Percentiles rank a stretch among this genome's conserved stretches.
Conservation (phyloP, 1,140 invertebrate genomes). For the Himalopsyche phryganea region DNA sequence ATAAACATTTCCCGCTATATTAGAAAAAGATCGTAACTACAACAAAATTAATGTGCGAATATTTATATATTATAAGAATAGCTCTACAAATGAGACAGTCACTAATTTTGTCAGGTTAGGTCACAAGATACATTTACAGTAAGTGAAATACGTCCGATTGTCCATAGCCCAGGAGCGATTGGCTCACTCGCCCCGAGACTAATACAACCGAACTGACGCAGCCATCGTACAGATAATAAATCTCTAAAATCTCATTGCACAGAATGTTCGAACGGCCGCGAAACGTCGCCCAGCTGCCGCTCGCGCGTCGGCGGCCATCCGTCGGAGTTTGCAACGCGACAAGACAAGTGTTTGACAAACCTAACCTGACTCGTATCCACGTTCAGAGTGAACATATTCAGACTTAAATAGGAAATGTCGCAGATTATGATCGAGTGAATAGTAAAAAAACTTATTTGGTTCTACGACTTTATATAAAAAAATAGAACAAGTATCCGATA, state of each 20-base stretch:
- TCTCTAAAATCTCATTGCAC: slow-evolving; percentile 19
- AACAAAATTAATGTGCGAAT: slow-evolving; percentile 34
- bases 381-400: slow-evolving; percentile 22
- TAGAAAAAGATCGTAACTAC: slow-evolving; percentile 34
- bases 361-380: slow-evolving; percentile 32
- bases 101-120: slow-evolving; percentile 34
- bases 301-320: too few species aligned
- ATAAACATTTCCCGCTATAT: slow-evolving; percentile 26
- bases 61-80: slow-evolving; percentile 34
- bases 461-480: slow-evolving; percentile 34
- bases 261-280: neutral
- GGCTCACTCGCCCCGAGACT: slow-evolving; percentile 31
- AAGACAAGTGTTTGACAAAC: too few species aligned
- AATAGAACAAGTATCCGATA: slow-evolving; percentile 35
- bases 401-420: slow-evolving; percentile 34
- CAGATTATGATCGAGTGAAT: slow-evolving; percentile 33
- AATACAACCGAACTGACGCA: slow-evolving; percentile 29
- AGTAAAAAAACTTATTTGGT: slow-evolving; percentile 33
- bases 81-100: slow-evolving; percentile 35
- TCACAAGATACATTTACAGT: slow-evolving; percentile 33
- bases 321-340: too few species aligned
- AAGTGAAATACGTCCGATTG: slow-evolving; percentile 30
- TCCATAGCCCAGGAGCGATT: slow-evolving; percentile 30
- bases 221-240: slow-evolving; percentile 20
- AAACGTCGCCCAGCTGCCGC: too few species aligned